These are phyloP conservation scores for Thaumatotibia leucotreta DNA, from an alignment of 1,140 invertebrate species.

Conservation along the genomic window DNA sequence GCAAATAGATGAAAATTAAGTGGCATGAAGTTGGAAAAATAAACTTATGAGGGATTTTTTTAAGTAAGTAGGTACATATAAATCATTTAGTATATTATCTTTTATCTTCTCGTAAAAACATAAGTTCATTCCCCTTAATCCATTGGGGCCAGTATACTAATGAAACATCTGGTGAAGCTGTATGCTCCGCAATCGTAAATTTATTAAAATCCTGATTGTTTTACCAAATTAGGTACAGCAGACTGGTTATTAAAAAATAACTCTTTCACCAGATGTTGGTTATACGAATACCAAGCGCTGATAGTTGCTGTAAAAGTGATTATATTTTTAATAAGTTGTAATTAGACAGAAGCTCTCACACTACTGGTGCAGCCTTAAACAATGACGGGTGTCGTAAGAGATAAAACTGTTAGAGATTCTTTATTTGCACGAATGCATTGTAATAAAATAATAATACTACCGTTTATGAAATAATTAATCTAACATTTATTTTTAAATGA, in stretches of 20 bases:
- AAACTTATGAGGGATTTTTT: too few relatives aligned
- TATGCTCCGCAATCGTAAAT: not conserved
- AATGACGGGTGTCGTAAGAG: too few relatives aligned
- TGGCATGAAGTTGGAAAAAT: too few relatives aligned
- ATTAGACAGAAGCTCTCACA: not conserved
- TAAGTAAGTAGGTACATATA: too few relatives aligned
- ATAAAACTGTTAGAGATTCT: too few relatives aligned
- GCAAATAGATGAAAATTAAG: too few relatives aligned
- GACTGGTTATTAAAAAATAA: not conserved
- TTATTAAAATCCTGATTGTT: not conserved
- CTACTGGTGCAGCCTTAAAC: too few relatives aligned
- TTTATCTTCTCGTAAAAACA: not conserved
- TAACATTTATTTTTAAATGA: too few relatives aligned
- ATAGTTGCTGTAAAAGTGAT: not conserved
- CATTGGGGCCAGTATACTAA: not conserved
- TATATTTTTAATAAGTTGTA: not conserved
- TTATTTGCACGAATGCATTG: too few relatives aligned
- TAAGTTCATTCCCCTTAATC: not conserved
- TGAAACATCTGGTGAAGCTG: slow-evolving; percentile 4
- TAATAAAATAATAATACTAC: too few relatives aligned
- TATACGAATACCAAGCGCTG: not conserved
- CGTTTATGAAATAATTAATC: too few relatives aligned
- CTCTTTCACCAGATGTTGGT: not conserved
- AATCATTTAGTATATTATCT: too few relatives aligned
- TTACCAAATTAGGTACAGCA: not conserved